A percentile compares a stretch with the other conserved stretches of the same genome.
Evolutionary conservation across 2,113 vertebrate genomes (phyloP).

Genomic region (Sphyrna mokarran): DNA sequence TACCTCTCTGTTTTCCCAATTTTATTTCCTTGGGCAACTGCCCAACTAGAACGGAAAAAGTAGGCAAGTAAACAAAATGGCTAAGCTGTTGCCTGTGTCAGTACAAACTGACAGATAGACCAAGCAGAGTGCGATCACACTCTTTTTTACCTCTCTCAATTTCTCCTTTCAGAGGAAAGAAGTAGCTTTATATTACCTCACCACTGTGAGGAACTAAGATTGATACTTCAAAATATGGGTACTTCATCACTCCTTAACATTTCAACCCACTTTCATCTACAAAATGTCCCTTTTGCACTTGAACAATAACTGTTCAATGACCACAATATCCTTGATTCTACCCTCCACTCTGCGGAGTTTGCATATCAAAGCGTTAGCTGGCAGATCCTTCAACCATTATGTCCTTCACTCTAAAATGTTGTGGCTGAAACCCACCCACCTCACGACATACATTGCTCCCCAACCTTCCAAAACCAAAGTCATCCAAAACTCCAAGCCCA

Average conservation of each 20-base stretch:
- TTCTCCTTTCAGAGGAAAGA: not conserved
- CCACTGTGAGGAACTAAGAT: not conserved
- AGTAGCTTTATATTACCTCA: not conserved
- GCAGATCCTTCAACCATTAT: not conserved
- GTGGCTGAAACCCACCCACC: not conserved
- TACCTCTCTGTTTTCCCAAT: not conserved
- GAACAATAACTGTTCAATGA: not conserved
- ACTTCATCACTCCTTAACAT: not conserved
- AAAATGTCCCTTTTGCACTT: not conserved
- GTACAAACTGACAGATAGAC: not conserved
- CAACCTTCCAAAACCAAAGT: not conserved
- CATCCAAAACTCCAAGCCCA: not conserved
- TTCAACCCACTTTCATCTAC: not conserved
- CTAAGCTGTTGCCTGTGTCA: too few species aligned
- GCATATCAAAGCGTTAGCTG: not conserved
- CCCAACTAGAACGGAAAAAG: not conserved
- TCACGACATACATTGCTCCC: not conserved
- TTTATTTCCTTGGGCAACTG: not conserved
- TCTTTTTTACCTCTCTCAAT: not conserved
- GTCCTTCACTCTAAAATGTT: not conserved
- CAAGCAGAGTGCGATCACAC: not conserved
- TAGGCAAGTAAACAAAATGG: not conserved
- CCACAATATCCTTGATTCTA: not conserved
- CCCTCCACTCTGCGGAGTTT: not conserved
- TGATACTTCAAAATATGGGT: not conserved